Evolutionary conservation across 2,888 invertebrate species (phyloP), one percentile per base, ranked within the genome.

Genomic region (Fragum fragum): DNA sequence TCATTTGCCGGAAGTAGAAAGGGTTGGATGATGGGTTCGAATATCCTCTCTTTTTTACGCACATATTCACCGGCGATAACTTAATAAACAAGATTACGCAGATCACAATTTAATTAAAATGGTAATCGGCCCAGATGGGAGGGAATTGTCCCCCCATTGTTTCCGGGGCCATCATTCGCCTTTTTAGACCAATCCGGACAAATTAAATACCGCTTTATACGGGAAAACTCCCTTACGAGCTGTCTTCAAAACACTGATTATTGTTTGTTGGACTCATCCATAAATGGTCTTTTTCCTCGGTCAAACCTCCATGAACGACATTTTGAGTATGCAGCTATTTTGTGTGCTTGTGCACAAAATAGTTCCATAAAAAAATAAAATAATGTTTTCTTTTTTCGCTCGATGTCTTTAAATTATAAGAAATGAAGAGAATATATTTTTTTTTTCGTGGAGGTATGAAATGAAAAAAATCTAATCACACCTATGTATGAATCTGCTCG

Each of bases 81-180:
- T 86, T 83, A 86, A 86, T 86, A 86, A 85, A 81, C 79, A 76
- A 74, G 79, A 81, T 83, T 81, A 73, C 66, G 72, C 71, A 52
- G 79, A 86, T 86, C 86, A 81, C 73, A 86, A 86, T 86, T 86
- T 86, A 86, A 86, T 86, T 86, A 86, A 86, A 83, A 86, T 83
- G 86, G 83, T 86, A 86, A 86, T 86, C 76, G 73, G 59, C 77
- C 86, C 83, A 86, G 86, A 86, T 86, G 86, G 76, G 79, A 68
- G 69, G 66, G 66, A 23, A 66, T 66, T 42, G 66, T 66, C 66
- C 36, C 66, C 66, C 23, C 42, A 42, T 66, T 66, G 66, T 66
- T 42, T 66, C 66, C 42, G 11, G 26, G 18, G 42, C 66, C 21
- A 23, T 36, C 42, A 42, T 42, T 2, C 42, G 42, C 21, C 42